phyloP scores from a whole-genome alignment of 2,797 vertebrate genomes.

The Oryzias dopingdopingensis region DNA sequence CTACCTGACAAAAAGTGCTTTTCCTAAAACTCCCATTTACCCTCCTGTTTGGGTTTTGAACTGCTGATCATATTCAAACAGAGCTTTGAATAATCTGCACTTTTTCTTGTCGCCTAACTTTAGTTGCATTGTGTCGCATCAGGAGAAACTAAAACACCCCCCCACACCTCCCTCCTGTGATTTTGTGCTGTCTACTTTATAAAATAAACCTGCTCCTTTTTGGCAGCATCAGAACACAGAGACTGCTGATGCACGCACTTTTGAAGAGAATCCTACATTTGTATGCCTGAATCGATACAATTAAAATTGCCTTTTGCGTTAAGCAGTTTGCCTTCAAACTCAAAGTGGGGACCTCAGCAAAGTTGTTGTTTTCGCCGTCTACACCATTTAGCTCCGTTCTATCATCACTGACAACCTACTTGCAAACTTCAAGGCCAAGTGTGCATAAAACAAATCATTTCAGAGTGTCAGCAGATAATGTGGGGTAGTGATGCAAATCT shows the following conservation, averaged over 20 bases:
- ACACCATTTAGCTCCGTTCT: slow-evolving; percentile 83
- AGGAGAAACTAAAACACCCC: slow-evolving; percentile 75
- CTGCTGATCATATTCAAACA: slow-evolving; percentile 76
- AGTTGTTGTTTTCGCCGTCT: slow-evolving; percentile 80
- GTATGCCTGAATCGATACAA: slow-evolving; percentile 84
- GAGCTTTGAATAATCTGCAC: slow-evolving; percentile 72
- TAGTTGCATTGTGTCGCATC: slow-evolving; percentile 75
- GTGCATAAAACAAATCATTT: slow-evolving; percentile 84
- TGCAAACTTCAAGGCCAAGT: slow-evolving; percentile 78
- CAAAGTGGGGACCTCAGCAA: slow-evolving; percentile 85
- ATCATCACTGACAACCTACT: slow-evolving; percentile 83
- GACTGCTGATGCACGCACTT: slow-evolving; percentile 79
- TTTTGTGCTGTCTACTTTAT: slow-evolving; percentile 74
- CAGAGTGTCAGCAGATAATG: slow-evolving; percentile 81
- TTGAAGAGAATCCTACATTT: slow-evolving; percentile 80
- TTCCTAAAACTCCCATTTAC: slow-evolving; percentile 64
- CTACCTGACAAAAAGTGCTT: slow-evolving; percentile 61
- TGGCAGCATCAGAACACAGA: slow-evolving; percentile 77
- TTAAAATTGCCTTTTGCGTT: slow-evolving; percentile 81
- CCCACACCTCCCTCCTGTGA: slow-evolving; percentile 54
- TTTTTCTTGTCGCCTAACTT: slow-evolving; percentile 73
- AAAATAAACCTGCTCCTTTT: slow-evolving; percentile 75
- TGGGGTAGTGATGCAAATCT: slow-evolving; percentile 81
- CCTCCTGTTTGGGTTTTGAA: slow-evolving; percentile 72
- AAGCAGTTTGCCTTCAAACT: slow-evolving; percentile 72